Percentiles rank a stretch among this genome's conserved stretches.
Evolutionary conservation across 2,113 vertebrate genomes (phyloP).

Genomic region (Morone chrysops): DNA sequence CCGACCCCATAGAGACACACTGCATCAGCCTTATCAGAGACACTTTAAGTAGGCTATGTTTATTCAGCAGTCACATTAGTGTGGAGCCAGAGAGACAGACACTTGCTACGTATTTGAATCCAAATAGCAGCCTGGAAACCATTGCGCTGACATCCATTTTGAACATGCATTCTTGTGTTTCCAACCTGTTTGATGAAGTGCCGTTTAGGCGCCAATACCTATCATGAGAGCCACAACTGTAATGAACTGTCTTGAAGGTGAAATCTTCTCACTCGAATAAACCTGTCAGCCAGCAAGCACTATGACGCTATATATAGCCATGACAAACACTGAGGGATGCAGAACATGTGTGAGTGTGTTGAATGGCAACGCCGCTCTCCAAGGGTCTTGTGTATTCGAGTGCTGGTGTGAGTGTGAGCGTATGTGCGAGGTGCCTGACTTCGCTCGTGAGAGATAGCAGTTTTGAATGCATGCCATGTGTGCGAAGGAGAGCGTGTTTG

Average conservation of each 20-base stretch:
- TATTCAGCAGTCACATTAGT: slow-evolving; percentile 62
- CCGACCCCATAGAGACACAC: slow-evolving; percentile 24
- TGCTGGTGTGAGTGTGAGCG: slow-evolving; percentile 60
- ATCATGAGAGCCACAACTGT: not conserved
- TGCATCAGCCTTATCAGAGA: slow-evolving; percentile 69
- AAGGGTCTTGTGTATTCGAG: slow-evolving; percentile 52
- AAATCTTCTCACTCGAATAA: slow-evolving; percentile 65
- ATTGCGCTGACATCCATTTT: not conserved
- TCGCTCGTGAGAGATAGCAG: slow-evolving; percentile 50
- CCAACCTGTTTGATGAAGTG: not conserved
- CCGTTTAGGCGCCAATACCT: not conserved
- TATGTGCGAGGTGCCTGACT: slow-evolving; percentile 49
- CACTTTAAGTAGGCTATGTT: slow-evolving; percentile 66
- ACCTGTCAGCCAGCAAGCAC: slow-evolving; percentile 51
- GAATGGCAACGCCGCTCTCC: slow-evolving; percentile 42
- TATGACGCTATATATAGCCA: slow-evolving; percentile 65
- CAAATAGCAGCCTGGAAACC: slow-evolving; percentile 22
- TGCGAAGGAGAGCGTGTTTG: slow-evolving; percentile 53
- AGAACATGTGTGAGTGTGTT: slow-evolving; percentile 64
- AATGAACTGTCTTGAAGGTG: not conserved
- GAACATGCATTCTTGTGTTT: slow-evolving; percentile 11
- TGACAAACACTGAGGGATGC: slow-evolving; percentile 62
- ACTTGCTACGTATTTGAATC: slow-evolving; percentile 32
- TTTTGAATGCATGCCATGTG: slow-evolving; percentile 59
- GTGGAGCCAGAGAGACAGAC: slow-evolving; percentile 48